Percentiles rank a stretch among this genome's conserved stretches.
phyloP scores from a whole-genome alignment of 2,888 invertebrate species.

The Baronia brevicornis region DNA sequence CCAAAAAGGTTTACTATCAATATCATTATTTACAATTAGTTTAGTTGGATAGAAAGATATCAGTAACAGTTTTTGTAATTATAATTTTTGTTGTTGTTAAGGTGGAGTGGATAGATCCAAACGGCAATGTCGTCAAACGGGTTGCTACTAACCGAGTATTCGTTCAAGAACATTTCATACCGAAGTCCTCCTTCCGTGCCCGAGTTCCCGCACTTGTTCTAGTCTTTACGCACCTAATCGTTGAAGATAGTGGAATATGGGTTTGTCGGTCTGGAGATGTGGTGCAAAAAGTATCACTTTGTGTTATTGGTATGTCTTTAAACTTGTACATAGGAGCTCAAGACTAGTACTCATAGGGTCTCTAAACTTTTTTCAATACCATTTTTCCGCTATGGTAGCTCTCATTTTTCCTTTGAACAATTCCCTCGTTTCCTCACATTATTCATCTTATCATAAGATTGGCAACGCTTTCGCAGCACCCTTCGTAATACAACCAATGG shows the following conservation, averaged over 20 bases:
- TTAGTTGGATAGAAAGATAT: too few species aligned
- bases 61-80: not conserved
- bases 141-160: slow-evolving; percentile 35
- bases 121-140: slow-evolving; percentile 33
- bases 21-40: too few species aligned
- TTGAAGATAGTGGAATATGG: slow-evolving; percentile 48
- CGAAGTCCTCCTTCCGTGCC: slow-evolving; percentile 24
- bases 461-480: too few species aligned
- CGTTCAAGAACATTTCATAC: slow-evolving; percentile 40
- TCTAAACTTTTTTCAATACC: too few species aligned
- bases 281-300: slow-evolving; percentile 33
- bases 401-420: too few species aligned
- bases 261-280: slow-evolving; percentile 40
- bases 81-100: slow-evolving; percentile 26
- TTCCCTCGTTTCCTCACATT: too few species aligned
- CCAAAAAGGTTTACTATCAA: too few species aligned
- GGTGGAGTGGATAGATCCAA: slow-evolving; percentile 53
- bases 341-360: too few species aligned
- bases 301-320: slow-evolving; percentile 48
- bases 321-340: too few species aligned
- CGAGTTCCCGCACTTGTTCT: slow-evolving; percentile 35
- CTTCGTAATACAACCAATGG: too few species aligned
- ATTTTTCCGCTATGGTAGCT: too few species aligned
- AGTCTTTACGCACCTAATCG: slow-evolving; percentile 31
- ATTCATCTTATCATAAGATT: too few species aligned